These are phyloP conservation scores for Drosophila antonietae DNA, from an alignment of 2,888 invertebrate species.

Conservation along the genomic window DNA sequence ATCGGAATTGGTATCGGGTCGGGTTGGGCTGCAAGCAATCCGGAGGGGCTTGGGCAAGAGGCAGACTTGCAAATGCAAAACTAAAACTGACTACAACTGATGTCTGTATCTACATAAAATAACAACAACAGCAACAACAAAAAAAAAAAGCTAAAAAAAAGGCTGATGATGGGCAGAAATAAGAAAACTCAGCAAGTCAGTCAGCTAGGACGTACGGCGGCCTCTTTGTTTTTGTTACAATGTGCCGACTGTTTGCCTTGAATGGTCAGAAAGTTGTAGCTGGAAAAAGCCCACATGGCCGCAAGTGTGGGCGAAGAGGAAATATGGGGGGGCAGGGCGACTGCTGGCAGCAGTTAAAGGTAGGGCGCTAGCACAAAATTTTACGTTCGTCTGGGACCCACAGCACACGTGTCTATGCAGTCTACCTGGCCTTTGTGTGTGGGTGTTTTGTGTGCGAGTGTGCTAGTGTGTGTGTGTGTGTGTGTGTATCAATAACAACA, in stretches of 20 bases:
- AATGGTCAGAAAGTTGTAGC: conserved; percentile 74
- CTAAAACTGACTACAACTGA: conserved; percentile 55
- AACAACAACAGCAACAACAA: background rate
- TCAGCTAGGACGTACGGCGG: conserved; percentile 52
- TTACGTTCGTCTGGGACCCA: conserved; percentile 39
- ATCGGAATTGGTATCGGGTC: conserved; percentile 13
- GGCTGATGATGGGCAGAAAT: conserved; percentile 49
- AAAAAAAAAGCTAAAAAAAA: conserved; percentile 4
- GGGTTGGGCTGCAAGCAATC: background rate
- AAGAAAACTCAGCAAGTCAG: conserved; percentile 71
- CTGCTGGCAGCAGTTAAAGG: conserved; percentile 3
- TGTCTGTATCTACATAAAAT: conserved; percentile 36
- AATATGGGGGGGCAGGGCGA: background rate
- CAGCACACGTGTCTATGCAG: conserved; percentile 39
- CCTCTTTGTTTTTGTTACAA: conserved; percentile 68
- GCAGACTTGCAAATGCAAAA: conserved; percentile 61
- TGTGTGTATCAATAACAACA: conserved; percentile 55
- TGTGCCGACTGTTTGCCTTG: conserved; percentile 68
- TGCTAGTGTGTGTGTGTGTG: conserved; percentile 15
- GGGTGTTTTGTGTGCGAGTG: conserved; percentile 30
- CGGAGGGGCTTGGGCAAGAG: background rate
- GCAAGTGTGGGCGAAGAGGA: background rate
- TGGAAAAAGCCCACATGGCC: conserved; percentile 55
- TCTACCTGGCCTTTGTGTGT: conserved; percentile 38
- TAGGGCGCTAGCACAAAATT: conserved; percentile 42